Percentiles rank a stretch among this genome's conserved stretches.
Conservation (phyloP, 2,113 vertebrate genomes). For the Erinaceus europaeus region DNA sequence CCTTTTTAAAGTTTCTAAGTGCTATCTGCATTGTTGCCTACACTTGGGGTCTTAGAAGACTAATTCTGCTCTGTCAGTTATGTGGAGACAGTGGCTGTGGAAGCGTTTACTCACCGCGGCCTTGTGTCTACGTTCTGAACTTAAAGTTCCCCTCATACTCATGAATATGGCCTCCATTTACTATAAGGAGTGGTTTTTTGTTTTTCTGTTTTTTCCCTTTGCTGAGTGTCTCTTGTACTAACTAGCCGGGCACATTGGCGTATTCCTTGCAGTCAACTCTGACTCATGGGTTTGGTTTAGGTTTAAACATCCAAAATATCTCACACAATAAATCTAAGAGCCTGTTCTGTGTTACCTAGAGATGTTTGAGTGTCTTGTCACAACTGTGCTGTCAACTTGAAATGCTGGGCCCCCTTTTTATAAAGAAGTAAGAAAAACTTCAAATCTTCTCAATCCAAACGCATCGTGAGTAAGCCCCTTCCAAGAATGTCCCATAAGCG, state of each 20-base stretch:
- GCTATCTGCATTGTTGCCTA: conserved; percentile 62
- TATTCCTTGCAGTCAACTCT: conserved; percentile 39
- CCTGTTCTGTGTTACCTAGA: conserved; percentile 56
- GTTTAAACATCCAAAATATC: conserved; percentile 57
- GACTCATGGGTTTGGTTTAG: conserved; percentile 57
- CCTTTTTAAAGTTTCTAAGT: conserved; percentile 58
- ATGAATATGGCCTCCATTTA: conserved; percentile 50
- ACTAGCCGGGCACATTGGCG: conserved; percentile 41
- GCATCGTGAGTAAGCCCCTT: conserved; percentile 42
- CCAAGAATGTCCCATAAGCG: conserved; percentile 39
- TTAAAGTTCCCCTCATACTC: conserved; percentile 45
- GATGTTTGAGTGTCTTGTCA: conserved; percentile 55
- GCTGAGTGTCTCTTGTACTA: too few species aligned
- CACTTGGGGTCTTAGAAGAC: conserved; percentile 50
- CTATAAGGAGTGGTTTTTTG: conserved; percentile 52
- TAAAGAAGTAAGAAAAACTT: conserved; percentile 17
- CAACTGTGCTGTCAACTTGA: conserved; percentile 61
- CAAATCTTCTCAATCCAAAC: conserved; percentile 23
- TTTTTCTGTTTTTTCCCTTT: conserved; percentile 44
- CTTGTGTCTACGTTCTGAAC: conserved; percentile 59
- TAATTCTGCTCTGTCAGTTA: conserved; percentile 66
- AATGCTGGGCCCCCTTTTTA: conserved; percentile 51
- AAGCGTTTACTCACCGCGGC: conserved; percentile 57
- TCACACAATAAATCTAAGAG: conserved; percentile 65
- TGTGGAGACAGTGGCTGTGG: conserved; percentile 50